These are phyloP conservation scores for Andrena hattorfiana DNA, from an alignment of 2,888 invertebrate species.

Conservation along the genomic window DNA sequence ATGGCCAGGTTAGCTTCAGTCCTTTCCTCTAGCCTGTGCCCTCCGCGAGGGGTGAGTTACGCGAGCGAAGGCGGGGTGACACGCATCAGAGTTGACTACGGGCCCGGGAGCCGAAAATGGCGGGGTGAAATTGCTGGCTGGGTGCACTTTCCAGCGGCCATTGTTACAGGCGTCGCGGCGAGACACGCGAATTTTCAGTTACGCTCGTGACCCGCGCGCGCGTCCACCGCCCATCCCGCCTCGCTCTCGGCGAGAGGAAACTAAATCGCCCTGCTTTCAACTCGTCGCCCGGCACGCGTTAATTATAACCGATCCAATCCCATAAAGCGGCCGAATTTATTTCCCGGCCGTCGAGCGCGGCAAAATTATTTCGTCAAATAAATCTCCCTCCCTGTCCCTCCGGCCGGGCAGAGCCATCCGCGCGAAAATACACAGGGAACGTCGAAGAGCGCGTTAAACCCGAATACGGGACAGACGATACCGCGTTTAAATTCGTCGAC, in stretches of 20 bases:
- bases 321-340: slow-evolving; percentile 55
- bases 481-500: background rate
- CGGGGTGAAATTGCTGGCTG: slow-evolving; percentile 50
- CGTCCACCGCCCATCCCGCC: slow-evolving; percentile 15
- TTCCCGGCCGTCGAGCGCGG: slow-evolving; percentile 28
- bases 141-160: slow-evolving; percentile 58
- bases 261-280: slow-evolving; percentile 48
- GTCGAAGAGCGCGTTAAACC: slow-evolving; percentile 17
- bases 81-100: slow-evolving; percentile 49
- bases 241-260: slow-evolving; percentile 36
- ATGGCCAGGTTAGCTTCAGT: slow-evolving; percentile 39
- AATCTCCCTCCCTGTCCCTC: slow-evolving; percentile 21
- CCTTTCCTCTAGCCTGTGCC: background rate
- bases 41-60: background rate
- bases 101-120: slow-evolving; percentile 58
- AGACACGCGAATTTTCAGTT: slow-evolving; percentile 69
- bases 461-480: background rate
- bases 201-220: slow-evolving; percentile 41
- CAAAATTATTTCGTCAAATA: slow-evolving; percentile 55
- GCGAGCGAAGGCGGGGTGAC: slow-evolving; percentile 26
- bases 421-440: slow-evolving; percentile 10
- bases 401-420: slow-evolving; percentile 7
- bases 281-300: slow-evolving; percentile 36
- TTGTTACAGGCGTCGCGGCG: slow-evolving; percentile 58
- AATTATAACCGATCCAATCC: slow-evolving; percentile 56